A percentile compares a stretch with the other conserved stretches of the same genome.
phyloP scores from a whole-genome alignment of 2,797 vertebrate genomes.

The Calcarius lapponicus region DNA sequence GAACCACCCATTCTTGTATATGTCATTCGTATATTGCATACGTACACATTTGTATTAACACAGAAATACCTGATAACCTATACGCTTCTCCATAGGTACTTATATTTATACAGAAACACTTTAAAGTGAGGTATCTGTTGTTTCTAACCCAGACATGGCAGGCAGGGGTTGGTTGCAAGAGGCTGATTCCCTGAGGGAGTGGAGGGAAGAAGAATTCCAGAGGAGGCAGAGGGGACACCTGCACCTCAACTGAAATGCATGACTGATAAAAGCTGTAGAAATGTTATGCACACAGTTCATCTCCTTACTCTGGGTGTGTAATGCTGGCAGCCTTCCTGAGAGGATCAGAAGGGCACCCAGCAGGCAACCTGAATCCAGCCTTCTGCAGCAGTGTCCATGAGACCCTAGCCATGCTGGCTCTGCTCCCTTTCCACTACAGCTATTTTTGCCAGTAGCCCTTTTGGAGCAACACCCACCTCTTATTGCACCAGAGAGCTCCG shows the following conservation, averaged over 20 bases:
- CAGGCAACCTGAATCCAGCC: neutral
- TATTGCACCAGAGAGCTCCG: neutral
- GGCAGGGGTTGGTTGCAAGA: neutral
- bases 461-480: neutral
- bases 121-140: neutral
- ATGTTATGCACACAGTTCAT: neutral
- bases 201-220: neutral
- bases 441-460: neutral
- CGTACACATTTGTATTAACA: neutral
- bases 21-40: rapidly evolving
- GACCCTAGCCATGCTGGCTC: neutral
- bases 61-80: neutral
- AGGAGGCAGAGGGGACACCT: neutral
- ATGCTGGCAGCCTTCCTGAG: neutral
- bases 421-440: neutral
- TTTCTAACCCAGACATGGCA: neutral
- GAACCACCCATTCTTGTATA: neutral
- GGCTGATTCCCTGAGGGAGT: rapidly evolving
- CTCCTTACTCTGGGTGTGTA: neutral
- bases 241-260: rapidly evolving
- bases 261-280: neutral
- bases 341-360: neutral
- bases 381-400: neutral
- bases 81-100: rapidly evolving
- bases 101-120: neutral